Conservation (phyloP, 2,797 vertebrate species). For the Sebastes cheni region DNA sequence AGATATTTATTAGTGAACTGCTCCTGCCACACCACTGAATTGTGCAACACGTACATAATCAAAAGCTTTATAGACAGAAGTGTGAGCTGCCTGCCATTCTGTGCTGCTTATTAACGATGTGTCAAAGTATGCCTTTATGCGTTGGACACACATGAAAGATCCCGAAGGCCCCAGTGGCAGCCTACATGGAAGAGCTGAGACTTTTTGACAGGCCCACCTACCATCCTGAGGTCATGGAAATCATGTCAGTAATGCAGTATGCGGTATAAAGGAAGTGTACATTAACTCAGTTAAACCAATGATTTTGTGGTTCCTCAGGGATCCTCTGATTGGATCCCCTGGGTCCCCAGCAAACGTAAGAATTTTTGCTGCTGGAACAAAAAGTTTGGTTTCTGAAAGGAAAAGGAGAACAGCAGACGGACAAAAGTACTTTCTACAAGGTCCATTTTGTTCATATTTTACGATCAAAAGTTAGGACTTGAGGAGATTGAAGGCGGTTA, state of each 20-base stretch:
- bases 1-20: slow-evolving; percentile 28
- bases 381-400: background rate
- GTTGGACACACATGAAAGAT: background rate
- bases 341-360: background rate
- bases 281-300: background rate
- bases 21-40: background rate
- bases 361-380: background rate
- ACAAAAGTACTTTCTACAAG: background rate
- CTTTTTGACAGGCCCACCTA: background rate
- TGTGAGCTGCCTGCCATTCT: background rate
- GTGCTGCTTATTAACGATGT: background rate
- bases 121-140: background rate
- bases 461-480: background rate
- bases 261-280: background rate
- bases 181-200: background rate
- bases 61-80: slow-evolving; percentile 7
- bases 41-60: slow-evolving; percentile 3
- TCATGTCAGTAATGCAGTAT: background rate
- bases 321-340: background rate
- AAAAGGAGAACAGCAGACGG: background rate
- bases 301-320: no score
- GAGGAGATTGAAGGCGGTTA: no score
- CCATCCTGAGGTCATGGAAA: background rate
- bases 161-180: background rate
- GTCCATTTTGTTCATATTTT: background rate